Base-by-base conservation (phyloP, 1,140 invertebrate genomes). In the Ips nitidus region DNA sequence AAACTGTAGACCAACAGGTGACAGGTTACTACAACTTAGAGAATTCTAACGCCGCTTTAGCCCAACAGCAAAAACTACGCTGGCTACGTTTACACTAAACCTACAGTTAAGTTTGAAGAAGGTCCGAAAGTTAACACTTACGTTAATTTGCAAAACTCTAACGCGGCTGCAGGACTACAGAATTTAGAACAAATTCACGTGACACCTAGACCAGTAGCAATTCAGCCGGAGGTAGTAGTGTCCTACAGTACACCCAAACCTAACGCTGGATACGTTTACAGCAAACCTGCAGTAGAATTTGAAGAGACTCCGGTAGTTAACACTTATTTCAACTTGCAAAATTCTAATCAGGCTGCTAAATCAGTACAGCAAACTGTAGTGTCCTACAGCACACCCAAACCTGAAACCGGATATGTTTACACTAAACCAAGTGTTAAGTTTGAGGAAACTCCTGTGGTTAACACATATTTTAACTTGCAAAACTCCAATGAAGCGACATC, bases 61-160 rank as follows among this genome's bases (percentile, higher is more conserved):
- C 41, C 6, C 57, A 59, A 59, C 38, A 40, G 37, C 5, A 42
- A 59, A 8, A 53, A 61, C 66, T 77, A 76, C 57, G 75, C 72
- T 37, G 81, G 81, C 37, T 83, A 83, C 63, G 73, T 75, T 40
- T 83, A 83, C 60, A 73, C 78, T 1, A 82, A 80, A 74, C 82
- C 83, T 37, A 76, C 66, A 50, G 74, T 81, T 36, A 75, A 76
- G 45, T 83, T 83, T 68, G 78, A 82, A 76, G 47, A 52, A 40
- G 39, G 47, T n/a, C 61, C 47, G n/a, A 22, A 36, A 50, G 37
- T 42, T n/a, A n/a, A 41, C 1, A 3, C 57, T 2, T 37, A 36
- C 36, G 22, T 22, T 22, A 22, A 22, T 22, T 22, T 22, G 22
- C 37, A n/a, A 56, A 36, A n/a, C 2, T 7, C 53, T 37, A 39